Evolutionary conservation across 2,113 vertebrate genomes (phyloP).

Genomic region (Tonatia bakeri): DNA sequence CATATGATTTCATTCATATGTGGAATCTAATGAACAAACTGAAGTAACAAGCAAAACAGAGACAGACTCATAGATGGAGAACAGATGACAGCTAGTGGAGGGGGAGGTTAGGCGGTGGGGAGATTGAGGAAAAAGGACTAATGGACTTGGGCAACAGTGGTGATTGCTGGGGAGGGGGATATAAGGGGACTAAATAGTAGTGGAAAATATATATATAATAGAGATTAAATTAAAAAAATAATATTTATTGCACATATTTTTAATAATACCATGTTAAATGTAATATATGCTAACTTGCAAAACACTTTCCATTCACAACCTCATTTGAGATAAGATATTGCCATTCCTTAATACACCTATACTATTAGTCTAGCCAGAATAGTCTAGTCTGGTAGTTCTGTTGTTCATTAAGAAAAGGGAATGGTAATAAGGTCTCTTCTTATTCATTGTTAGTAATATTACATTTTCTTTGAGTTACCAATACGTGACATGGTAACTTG

Average conservation of each 20-base stretch:
- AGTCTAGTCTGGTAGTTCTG: neutral
- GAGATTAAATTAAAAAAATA: neutral
- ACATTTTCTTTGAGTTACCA: neutral
- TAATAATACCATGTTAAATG: neutral
- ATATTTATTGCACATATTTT: neutral
- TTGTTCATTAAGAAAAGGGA: neutral
- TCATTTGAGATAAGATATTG: conserved; percentile 19
- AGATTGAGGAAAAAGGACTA: too few relatives aligned
- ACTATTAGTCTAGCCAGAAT: too few relatives aligned
- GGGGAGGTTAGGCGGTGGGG: too few relatives aligned
- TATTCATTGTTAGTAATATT: neutral
- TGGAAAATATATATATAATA: too few relatives aligned
- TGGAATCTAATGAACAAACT: too few relatives aligned
- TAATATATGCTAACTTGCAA: neutral
- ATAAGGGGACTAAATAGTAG: too few relatives aligned
- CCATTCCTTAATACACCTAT: neutral
- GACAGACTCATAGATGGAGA: too few relatives aligned
- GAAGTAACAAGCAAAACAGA: too few relatives aligned
- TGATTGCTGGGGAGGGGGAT: too few relatives aligned
- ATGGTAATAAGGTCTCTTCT: neutral
- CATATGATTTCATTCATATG: too few relatives aligned
- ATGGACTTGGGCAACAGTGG: too few relatives aligned
- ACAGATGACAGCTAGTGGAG: too few relatives aligned
- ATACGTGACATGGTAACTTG: neutral
- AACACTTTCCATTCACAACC: neutral